Evolutionary conservation across 1,140 invertebrate genomes (phyloP), one percentile per base, ranked within the genome.

Genomic region (Pseudomyrmex sp.): DNA sequence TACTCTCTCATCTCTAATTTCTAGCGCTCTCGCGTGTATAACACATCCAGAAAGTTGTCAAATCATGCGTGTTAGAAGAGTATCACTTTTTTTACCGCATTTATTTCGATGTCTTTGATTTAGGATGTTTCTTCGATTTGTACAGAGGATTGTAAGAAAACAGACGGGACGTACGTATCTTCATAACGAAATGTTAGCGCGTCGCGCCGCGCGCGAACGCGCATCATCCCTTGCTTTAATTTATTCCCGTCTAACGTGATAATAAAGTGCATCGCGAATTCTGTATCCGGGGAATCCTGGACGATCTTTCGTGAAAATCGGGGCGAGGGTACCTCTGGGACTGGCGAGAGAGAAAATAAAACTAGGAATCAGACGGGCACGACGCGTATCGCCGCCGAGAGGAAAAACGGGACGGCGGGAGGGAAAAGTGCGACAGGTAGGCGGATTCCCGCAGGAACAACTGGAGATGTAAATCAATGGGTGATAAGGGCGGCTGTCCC

Each of bases 401-500:
- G 74, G 84, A 85, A 88, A 89, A 89, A 89, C 69, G 79, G 77
- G 69, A 46, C 35, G n/a, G n/a, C 44, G 20, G n/a, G 62, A 20
- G 62, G 58, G 73, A 61, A 80, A 58, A 83, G 84, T 75, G 87
- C 84, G 87, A 89, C 86, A 88, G 87, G 86, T 88, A 88, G 87
- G 87, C 84, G 87, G 86, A 85, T 79, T 88, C 87, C 86, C 86
- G 79, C 58, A 88, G 84, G 87, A 89, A 89, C 83, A 85, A 89
- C 88, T 83, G 66, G 74, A 88, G 87, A 88, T 89, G 87, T 89
- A 89, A 89, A 89, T 89, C 87, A 89, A 89, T 89, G 87, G 77
- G 70, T 88, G 87, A 85, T 89, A 89, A 88, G 87, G 84, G 73
- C 79, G 75, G 62, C 73, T 79, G 86, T 85, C 83, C 83, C 86